A percentile compares a stretch with the other conserved stretches of the same genome.
Conservation (phyloP, 2,888 invertebrate species). For the Drosophila leonis region DNA sequence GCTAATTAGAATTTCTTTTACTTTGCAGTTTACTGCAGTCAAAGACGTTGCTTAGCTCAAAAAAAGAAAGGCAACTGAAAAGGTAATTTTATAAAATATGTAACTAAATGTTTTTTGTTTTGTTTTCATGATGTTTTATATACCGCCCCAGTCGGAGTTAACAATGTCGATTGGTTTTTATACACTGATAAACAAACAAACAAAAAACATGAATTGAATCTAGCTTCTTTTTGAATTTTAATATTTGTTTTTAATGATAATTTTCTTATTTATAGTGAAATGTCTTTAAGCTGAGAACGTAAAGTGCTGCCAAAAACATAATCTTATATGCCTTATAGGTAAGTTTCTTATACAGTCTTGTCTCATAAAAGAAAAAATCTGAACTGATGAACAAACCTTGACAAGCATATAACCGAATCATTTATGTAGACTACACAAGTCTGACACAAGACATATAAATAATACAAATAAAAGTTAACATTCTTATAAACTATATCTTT, state of each 20-base stretch:
- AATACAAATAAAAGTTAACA: background rate
- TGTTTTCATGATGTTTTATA: constrained; percentile 34
- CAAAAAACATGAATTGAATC: background rate
- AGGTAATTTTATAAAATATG: constrained; percentile 32
- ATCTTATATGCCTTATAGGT: constrained; percentile 21
- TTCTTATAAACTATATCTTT: constrained; percentile 9
- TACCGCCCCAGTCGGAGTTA: constrained; percentile 60
- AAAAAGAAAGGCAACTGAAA: background rate
- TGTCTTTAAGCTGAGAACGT: background rate
- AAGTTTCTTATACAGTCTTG: background rate
- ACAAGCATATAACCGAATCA: constrained; percentile 60
- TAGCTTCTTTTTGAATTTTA: background rate
- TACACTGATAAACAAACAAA: constrained; percentile 29
- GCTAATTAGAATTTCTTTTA: background rate
- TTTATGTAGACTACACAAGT: constrained; percentile 45
- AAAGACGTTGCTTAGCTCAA: background rate
- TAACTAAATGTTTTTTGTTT: background rate
- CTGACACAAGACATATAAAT: constrained; percentile 30
- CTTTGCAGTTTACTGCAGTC: background rate
- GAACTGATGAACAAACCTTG: constrained; percentile 33
- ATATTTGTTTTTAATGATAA: background rate
- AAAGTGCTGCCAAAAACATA: background rate
- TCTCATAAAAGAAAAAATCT: background rate
- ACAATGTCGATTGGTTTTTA: constrained; percentile 54
- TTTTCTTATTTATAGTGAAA: constrained; percentile 14